phyloP scores from a whole-genome alignment of 2,797 vertebrate species.

The Micromesistius poutassou region DNA sequence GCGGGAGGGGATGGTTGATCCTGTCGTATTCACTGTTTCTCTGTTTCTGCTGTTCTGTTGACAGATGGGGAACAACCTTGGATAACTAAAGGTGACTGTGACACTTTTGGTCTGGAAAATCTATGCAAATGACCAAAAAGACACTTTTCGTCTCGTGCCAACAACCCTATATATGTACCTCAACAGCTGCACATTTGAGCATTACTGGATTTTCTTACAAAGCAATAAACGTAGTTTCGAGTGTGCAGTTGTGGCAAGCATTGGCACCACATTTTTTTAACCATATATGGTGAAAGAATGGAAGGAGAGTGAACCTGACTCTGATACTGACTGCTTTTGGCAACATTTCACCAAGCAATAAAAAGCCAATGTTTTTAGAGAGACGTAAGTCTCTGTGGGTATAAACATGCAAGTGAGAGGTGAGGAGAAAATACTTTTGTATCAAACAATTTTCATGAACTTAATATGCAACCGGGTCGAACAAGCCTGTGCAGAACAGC shows the following conservation, averaged over 20 bases:
- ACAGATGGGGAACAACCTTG: conserved; percentile 83
- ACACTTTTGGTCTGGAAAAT: conserved; percentile 49
- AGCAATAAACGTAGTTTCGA: conserved; percentile 57
- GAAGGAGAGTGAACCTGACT: conserved; percentile 39
- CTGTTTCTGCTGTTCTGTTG: conserved; percentile 64
- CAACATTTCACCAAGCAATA: conserved; percentile 45
- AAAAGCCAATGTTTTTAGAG: conserved; percentile 20
- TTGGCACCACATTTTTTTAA: conserved; percentile 45
- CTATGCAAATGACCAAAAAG: conserved; percentile 64
- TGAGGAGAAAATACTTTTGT: conserved; percentile 20
- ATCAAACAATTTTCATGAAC: conserved; percentile 21
- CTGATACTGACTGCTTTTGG: conserved; percentile 31
- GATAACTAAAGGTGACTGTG: conserved; percentile 66
- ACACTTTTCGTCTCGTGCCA: conserved; percentile 55
- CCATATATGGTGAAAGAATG: conserved; percentile 60
- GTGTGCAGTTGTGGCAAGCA: conserved; percentile 67
- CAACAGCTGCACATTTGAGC: conserved; percentile 43
- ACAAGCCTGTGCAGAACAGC: conserved; percentile 35
- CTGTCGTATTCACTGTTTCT: conserved; percentile 47
- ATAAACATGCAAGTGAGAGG: conserved; percentile 13
- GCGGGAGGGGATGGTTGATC: conserved; percentile 14
- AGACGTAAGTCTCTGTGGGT: conserved; percentile 34
- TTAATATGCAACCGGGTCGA: conserved; percentile 23
- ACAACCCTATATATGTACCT: conserved; percentile 48
- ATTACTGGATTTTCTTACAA: conserved; percentile 50